Evolutionary conservation across 2,113 vertebrate species (phyloP), one percentile per base, ranked within the genome.

Genomic region (Pao palembangensis): DNA sequence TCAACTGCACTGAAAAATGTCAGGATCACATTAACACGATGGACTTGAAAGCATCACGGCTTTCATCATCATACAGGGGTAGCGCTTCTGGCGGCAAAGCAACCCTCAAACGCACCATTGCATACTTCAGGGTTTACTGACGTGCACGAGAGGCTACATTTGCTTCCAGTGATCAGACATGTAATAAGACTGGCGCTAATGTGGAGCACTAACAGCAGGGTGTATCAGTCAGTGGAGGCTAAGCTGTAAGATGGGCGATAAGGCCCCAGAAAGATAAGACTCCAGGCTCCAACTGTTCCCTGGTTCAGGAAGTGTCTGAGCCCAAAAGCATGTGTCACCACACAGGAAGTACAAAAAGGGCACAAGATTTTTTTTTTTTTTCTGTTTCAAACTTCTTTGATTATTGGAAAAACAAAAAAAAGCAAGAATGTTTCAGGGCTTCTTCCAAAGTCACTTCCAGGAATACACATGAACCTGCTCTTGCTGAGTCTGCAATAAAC

Each of bases 221-320:
- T 80, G 84, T 87, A 80, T 87, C 84, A 85, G 69, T 81, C 76
- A 76, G 59, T 44, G 49, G 65, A 74, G 57, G 54, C 18, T 75
- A 73, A 87, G 78, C 80, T 58, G 23, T 75, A 68, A 81, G 79
- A 88, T 85, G 47, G 58, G 49, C 83, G 85, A 82, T 80, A 87
- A 51, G 51, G 18, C 2, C 34, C 52, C 25, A 69, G 46, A 76
- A 73, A 70, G 88, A 90, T 89, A 88, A 87, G 80, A 19, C 49
- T 71, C 54, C 64, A 46, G 80, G 64, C 75, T 31, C 51, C 42
- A 65, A 52, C 62, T 18, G 50, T 68, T 51, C 75, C 69, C 52
- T 54, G 54, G 4, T 12, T 58, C 74, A 86, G 79, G 85, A 87
- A 84, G 58, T 13, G 49, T 50, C 75, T 74, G 38, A 8, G 53